Evolutionary conservation across 2,113 vertebrate species (phyloP).

Genomic region (Isurus oxyrinchus): DNA sequence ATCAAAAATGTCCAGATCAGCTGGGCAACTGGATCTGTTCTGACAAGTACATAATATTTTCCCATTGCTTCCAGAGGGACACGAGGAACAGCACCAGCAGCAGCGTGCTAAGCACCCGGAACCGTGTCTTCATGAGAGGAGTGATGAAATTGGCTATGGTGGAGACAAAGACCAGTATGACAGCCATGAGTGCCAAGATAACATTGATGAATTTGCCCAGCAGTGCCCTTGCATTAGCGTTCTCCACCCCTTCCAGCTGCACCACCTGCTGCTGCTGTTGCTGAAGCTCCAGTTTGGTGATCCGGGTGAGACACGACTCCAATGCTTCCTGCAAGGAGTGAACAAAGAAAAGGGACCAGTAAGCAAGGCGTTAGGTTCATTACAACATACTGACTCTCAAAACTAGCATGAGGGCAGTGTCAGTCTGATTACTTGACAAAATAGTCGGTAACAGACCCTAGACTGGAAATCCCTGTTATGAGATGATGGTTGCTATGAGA

Average conservation of each 20-base stretch:
- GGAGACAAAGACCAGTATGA: conserved; percentile 96
- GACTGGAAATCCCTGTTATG: too few species aligned
- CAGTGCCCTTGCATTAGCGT: conserved; percentile 86
- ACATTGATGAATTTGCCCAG: conserved; percentile 98
- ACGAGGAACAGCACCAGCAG: conserved; percentile 78
- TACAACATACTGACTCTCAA: background rate
- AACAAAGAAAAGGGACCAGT: background rate
- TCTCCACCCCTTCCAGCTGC: conserved; percentile 94
- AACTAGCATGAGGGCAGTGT: background rate
- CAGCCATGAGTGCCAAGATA: conserved; percentile 94
- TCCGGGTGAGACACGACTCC: conserved; percentile 90
- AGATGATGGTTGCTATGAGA: background rate
- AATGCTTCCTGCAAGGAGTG: conserved; percentile 73
- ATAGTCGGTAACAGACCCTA: background rate
- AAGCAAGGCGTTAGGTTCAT: background rate
- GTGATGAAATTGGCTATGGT: conserved; percentile 97
- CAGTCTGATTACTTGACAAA: background rate
- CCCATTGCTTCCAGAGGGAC: conserved; percentile 94
- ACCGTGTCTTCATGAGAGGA: conserved; percentile 91
- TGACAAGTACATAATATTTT: conserved; percentile 76
- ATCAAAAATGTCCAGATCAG: conserved; percentile 54
- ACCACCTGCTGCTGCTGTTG: conserved; percentile 98
- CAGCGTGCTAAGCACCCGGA: conserved; percentile 76
- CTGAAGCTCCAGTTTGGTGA: conserved; percentile 94
- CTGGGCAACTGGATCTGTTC: conserved; percentile 77